A percentile compares a stretch with the other conserved stretches of the same genome.
Evolutionary conservation across 1,140 invertebrate genomes (phyloP).

Genomic region (Lasioglossum albipes): DNA sequence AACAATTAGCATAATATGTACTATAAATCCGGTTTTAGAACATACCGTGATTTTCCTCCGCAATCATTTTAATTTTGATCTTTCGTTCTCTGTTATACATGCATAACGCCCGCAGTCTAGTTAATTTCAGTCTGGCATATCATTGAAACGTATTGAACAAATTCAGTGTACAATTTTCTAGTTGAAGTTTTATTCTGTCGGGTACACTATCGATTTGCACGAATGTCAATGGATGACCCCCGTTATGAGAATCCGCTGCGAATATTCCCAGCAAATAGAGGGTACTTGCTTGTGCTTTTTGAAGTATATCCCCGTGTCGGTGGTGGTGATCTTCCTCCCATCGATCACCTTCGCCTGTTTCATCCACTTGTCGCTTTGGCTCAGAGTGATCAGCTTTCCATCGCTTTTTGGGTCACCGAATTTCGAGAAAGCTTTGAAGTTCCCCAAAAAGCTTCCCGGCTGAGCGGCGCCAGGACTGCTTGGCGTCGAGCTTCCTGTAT

Average conservation of each 20-base stretch:
- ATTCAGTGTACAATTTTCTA: no score
- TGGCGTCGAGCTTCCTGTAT: slow-evolving; percentile 57
- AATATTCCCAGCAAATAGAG: not conserved
- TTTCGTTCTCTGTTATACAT: no score
- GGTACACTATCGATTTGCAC: no score
- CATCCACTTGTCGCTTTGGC: slow-evolving; percentile 97
- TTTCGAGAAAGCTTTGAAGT: slow-evolving; percentile 88
- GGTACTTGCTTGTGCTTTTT: slow-evolving; percentile 90
- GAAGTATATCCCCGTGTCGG: slow-evolving; percentile 93
- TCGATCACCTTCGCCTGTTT: slow-evolving; percentile 96
- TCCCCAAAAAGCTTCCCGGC: slow-evolving; percentile 65
- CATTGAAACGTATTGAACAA: no score
- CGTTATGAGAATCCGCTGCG: no score
- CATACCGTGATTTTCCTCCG: no score
- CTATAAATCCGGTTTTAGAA: no score
- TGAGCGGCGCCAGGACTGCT: slow-evolving; percentile 51
- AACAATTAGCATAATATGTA: not conserved
- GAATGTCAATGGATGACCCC: no score
- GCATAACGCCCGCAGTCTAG: no score
- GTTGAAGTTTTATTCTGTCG: no score
- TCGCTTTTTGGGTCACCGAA: slow-evolving; percentile 93
- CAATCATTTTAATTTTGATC: no score
- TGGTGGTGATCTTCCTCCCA: slow-evolving; percentile 92
- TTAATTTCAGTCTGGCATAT: no score
- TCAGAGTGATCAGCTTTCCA: slow-evolving; percentile 91